Conservation (phyloP, 2,113 vertebrate species). For the Peromyscus californicus region DNA sequence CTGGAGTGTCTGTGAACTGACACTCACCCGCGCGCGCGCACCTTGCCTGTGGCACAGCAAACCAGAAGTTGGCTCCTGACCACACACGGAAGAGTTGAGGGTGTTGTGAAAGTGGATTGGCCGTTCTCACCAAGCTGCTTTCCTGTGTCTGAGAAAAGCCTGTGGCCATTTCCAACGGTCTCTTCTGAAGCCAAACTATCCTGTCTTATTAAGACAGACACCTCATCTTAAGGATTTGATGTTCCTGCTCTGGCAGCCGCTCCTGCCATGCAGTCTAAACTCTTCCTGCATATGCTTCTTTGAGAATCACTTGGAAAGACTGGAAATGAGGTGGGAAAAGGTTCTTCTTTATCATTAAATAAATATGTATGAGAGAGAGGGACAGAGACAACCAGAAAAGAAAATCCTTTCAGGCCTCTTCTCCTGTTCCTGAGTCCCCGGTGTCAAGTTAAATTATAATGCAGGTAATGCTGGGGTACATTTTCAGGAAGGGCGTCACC, state of each 20-base stretch:
- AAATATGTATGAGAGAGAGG: slow-evolving; percentile 22
- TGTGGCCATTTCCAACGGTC: accelerated
- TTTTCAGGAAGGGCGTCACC: not conserved
- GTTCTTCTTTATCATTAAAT: slow-evolving; percentile 5
- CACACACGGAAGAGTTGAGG: not conserved
- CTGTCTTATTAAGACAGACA: not conserved
- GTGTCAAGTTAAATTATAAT: not conserved
- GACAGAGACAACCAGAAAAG: not conserved
- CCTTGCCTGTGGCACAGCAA: not conserved
- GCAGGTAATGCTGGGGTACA: not conserved
- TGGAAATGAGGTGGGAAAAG: not conserved
- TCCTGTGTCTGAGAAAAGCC: not conserved
- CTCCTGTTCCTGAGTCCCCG: not conserved
- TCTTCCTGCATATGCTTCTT: not conserved
- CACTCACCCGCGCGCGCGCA: not conserved
- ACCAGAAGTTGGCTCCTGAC: slow-evolving; percentile 25
- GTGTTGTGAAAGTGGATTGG: not conserved
- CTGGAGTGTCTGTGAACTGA: not conserved
- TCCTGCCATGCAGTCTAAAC: slow-evolving; percentile 49
- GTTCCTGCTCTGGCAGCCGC: slow-evolving; percentile 39
- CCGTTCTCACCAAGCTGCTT: not conserved
- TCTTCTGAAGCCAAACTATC: accelerated
- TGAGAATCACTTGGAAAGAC: slow-evolving; percentile 58
- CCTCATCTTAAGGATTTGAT: not conserved
- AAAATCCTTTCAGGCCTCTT: not conserved